Conservation (phyloP, 1,140 invertebrate genomes). For the Drosophila punjabiensis region DNA sequence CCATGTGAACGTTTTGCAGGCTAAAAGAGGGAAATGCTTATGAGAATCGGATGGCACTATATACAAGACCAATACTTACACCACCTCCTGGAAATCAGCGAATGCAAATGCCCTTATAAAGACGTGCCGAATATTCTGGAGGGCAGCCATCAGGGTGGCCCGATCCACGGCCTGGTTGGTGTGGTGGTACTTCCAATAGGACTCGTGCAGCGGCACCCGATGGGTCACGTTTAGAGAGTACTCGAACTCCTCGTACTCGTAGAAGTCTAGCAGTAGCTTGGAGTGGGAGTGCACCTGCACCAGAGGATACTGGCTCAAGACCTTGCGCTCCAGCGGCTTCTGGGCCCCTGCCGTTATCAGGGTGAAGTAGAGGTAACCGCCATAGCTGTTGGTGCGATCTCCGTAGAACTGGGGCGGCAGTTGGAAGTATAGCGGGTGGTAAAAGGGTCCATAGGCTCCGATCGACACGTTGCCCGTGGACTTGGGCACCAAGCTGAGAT, state of each 20-base stretch:
- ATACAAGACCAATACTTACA: constrained; percentile 85
- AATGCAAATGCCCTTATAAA: constrained; percentile 91
- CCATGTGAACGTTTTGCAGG: constrained; percentile 90
- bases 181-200: constrained; percentile 86
- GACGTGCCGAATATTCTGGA: constrained; percentile 94
- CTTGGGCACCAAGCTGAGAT: constrained; percentile 85
- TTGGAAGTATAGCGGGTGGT: constrained; percentile 94
- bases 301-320: constrained; percentile 89
- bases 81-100: constrained; percentile 88
- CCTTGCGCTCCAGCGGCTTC: constrained; percentile 87
- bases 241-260: constrained; percentile 85
- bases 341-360: constrained; percentile 89
- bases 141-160: constrained; percentile 93
- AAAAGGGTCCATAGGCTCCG: constrained; percentile 88
- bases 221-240: constrained; percentile 77
- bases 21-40: constrained; percentile 32
- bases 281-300: constrained; percentile 94
- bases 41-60: neutral
- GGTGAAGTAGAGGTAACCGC: constrained; percentile 94
- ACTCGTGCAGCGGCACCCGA: constrained; percentile 87
- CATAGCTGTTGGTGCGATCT: constrained; percentile 96
- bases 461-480: constrained; percentile 88
- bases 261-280: constrained; percentile 92
- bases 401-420: constrained; percentile 93
- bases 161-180: constrained; percentile 87